A percentile compares a stretch with the other conserved stretches of the same genome.
phyloP scores from a whole-genome alignment of 92 coral and sea anemone genomes.

The Desmophyllum pertusum region DNA sequence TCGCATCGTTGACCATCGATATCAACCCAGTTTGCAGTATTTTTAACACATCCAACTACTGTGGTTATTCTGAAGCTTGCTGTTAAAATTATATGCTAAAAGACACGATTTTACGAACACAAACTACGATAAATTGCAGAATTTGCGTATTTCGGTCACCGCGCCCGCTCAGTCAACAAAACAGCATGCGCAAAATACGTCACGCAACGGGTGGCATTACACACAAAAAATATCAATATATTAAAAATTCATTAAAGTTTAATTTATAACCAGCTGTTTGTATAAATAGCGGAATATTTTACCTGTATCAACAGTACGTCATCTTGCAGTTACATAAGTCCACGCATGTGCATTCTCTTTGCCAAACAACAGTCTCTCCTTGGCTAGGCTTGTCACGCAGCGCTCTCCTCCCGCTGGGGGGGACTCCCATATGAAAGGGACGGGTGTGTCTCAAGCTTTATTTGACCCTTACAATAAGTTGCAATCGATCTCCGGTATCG shows the following conservation, averaged over 20 bases:
- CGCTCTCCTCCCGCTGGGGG: no score
- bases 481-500: no score
- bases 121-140: not conserved
- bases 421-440: no score
- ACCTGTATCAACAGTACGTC: not conserved
- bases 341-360: no score
- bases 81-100: not conserved
- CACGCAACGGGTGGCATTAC: slow-evolving; percentile 32
- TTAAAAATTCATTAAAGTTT: not conserved
- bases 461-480: no score
- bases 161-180: slow-evolving; percentile 18
- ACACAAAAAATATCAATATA: no score
- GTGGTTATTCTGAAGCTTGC: not conserved
- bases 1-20: not conserved
- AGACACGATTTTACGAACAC: not conserved
- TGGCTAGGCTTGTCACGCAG: no score
- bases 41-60: not conserved
- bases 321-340: not conserved
- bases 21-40: not conserved
- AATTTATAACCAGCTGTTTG: not conserved
- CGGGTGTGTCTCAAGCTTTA: no score
- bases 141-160: not conserved
- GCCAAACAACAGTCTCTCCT: no score
- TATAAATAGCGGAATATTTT: not conserved
- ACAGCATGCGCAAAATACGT: slow-evolving; percentile 43